Evolutionary conservation across 2,888 invertebrate species (phyloP), one percentile per base, ranked within the genome.

Genomic region (Agrochola lota): DNA sequence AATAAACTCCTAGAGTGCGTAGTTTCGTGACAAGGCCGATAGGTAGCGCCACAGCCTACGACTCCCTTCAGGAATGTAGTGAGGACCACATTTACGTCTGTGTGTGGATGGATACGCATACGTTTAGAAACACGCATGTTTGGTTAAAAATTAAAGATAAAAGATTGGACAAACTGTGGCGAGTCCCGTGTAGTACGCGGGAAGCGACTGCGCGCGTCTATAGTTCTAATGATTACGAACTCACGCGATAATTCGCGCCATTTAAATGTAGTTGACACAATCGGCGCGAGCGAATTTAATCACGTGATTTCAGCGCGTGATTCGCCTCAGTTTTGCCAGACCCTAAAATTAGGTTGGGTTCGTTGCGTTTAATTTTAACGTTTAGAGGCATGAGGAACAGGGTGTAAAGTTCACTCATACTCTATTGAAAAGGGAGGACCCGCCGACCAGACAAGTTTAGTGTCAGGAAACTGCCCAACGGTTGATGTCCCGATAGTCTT

Each of bases 1-100:
- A 85, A 85, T 85, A 83, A 80, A 85, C 85, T 80, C 81, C 77
- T 73, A 49, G 71, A 69, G 77, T 71, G 76, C 71, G 86, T 69
- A 74, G 80, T 83, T 74, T 62, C 70, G 62, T 77, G 71, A 70
- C 66, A 59, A 68, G 30, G 75, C 62, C 62, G 64, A 55, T 57
- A 77, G 85, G 73, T 74, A 69, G 73, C 75, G 74, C 64, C 57
- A 68, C 74, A 64, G 40, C 17, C 71, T 62, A 64, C 46, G 35
- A 46, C 63, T 68, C 62, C 64, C 49, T 62, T 40, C 26, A 71
- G 71, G 80, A 77, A 83, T 75, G 68, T 77, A 63, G 71, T 70
- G 35, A 64, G 43, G 52, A 59, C 59, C 46, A 60, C 40, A 35
- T 63, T 11, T 52, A 52, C 20, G 20, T 46, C 4, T 43, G 30